Evolutionary conservation across 1,140 invertebrate genomes (phyloP).

Genomic region (Lineus longissimus): DNA sequence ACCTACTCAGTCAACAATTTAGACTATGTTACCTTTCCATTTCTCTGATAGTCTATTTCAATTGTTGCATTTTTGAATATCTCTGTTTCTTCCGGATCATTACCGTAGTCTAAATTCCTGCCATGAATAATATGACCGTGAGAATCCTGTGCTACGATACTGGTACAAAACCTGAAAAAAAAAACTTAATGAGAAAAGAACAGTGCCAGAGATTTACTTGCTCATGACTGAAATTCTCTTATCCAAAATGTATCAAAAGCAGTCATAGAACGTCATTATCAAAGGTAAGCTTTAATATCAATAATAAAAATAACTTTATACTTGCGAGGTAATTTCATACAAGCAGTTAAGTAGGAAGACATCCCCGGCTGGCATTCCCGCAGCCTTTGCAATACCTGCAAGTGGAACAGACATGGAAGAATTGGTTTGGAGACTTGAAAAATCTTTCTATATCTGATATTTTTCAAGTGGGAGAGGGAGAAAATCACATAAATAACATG

Average conservation of each 20-base stretch:
- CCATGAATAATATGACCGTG: conserved; percentile 44
- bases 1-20: not conserved
- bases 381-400: conserved; percentile 29
- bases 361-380: conserved; percentile 27
- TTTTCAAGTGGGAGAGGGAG: too few species aligned
- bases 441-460: too few species aligned
- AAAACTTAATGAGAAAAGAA: not conserved
- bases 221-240: too few species aligned
- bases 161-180: conserved; percentile 40
- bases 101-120: conserved; percentile 41
- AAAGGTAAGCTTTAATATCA: too few species aligned
- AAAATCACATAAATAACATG: too few species aligned
- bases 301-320: too few species aligned
- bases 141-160: conserved; percentile 40
- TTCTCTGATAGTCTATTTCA: conserved; percentile 31
- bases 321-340: conserved; percentile 40
- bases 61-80: conserved; percentile 41
- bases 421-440: too few species aligned
- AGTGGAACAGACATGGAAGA: too few species aligned
- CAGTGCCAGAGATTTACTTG: too few species aligned
- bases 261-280: too few species aligned
- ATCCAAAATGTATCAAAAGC: too few species aligned
- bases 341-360: conserved; percentile 32
- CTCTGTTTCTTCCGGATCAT: conserved; percentile 21
- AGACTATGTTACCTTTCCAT: conserved; percentile 24